Base-by-base conservation (phyloP, 2,888 invertebrate species). In the Strigamia transsilvanica region DNA sequence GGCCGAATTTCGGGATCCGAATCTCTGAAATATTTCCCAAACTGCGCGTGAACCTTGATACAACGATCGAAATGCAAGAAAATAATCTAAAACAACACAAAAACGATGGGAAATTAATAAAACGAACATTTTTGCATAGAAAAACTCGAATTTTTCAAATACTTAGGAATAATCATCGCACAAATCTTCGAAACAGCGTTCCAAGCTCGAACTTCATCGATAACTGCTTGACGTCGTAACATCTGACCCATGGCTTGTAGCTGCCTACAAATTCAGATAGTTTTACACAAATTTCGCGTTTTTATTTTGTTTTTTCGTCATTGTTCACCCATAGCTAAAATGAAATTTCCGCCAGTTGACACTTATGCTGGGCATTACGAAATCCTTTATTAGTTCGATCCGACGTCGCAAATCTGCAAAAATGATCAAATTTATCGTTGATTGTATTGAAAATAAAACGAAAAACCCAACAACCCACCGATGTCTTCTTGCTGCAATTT, bases 141-240 rank as follows among this genome's bases (percentile, higher is more conserved):
- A 10, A 79, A 34, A 79, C 2, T 79, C 12, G 6, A 79, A 2
- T 79, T 79, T 79, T 27, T 27, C 27, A 3, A 27, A 27, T 32
- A 95, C 95, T 91, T 99, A 99, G 85, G 95, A 93, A 87, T 97
- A 99, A 88, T 99, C 99, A 86, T 99, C 97, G 85, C 97, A 96
- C 42, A 99, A 90, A 85, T 95, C 91, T 89, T 95, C 93, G 86
- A 99, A 93, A 87, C 99, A 98, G 84, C 99, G 91, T 89, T 99
- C n/a, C n/a, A n/a, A n/a, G n/a, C n/a, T n/a, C 99, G 90, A 99
- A 99, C 89, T 99, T 99, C 86, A 98, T 90, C 0, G 98, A 97
- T 84, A 99, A 90, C 89, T 99, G 97, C 86, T 94, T 93, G 0
- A 99, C 95, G 90, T 99, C 99, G 88, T 93, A 99, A 88, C 99